Evolutionary conservation across 2,797 vertebrate genomes (phyloP).

Genomic region (Pygocentrus nattereri): DNA sequence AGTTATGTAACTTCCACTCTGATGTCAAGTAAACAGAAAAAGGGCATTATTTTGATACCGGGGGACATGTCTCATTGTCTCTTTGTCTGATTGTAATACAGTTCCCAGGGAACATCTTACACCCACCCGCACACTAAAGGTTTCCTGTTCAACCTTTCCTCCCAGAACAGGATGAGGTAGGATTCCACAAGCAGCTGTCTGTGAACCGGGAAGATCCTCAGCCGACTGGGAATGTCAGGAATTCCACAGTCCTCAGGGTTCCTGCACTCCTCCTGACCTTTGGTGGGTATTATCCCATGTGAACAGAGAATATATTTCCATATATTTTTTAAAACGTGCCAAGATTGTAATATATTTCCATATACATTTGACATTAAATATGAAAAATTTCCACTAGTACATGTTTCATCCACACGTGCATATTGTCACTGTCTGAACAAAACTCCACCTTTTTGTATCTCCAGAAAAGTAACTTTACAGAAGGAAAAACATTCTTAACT

Average conservation of each 20-base stretch:
- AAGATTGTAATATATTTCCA: too few species aligned
- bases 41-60: constrained; percentile 11
- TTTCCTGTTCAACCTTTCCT: constrained; percentile 68
- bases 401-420: too few species aligned
- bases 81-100: constrained; percentile 59
- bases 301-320: too few species aligned
- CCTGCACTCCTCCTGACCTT: constrained; percentile 40
- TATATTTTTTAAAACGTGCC: too few species aligned
- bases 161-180: constrained; percentile 63
- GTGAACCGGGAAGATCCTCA: constrained; percentile 34
- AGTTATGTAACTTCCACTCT: background rate
- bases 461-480: too few species aligned
- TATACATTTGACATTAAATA: too few species aligned
- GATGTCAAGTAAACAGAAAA: constrained; percentile 2
- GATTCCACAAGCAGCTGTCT: constrained; percentile 39
- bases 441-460: too few species aligned
- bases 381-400: too few species aligned
- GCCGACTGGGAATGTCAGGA: constrained; percentile 51
- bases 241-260: constrained; percentile 57
- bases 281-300: background rate
- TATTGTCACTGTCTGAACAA: too few species aligned
- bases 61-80: background rate
- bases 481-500: too few species aligned
- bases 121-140: constrained; percentile 1
- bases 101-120: background rate